Evolutionary conservation across 2,113 vertebrate species (phyloP), one percentile per base, ranked within the genome.

Genomic region (Nothobranchius kuhntae): DNA sequence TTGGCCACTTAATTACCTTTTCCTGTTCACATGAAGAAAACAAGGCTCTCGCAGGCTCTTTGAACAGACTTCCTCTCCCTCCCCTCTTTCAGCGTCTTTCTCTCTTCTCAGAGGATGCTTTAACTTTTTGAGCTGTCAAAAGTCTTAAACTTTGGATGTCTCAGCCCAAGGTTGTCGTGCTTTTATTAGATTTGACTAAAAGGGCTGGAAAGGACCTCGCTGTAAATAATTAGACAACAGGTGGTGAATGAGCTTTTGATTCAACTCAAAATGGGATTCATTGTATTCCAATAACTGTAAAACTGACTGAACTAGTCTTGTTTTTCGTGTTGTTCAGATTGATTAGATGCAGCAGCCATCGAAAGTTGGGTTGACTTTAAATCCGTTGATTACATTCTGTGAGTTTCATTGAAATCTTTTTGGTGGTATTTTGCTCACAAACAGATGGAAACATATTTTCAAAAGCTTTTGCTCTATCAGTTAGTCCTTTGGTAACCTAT

Each of bases 21-120:
- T 91, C 87, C 86, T 90, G 87, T 83, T 89, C 84, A 78, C 80
- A 89, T 75, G 86, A 88, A 87, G 88, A 90, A 92, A 93, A 90
- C 87, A 90, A 89, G 86, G 54, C 81, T 65, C 83, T 78, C 88
- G 85, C 83, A 86, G 80, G 89, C 67, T 89, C 89, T 92, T 92
- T 91, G 80, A 87, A 89, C 83, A 90, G 84, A 83, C 73, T 83
- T 61, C 57, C 62, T 48, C 72, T 4, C 35, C 44, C 59, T 48
- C 47, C 63, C 70, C 53, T 52, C 54, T 61, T 38, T 57, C 60
- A 50, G 61, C 70, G 35, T 68, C 72, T 66, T 71, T 66, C 57
- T 52, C 61, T 62, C 48, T 30, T 48, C 56, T 67, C 12, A 50
- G 24, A 24, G 40, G 52, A 71, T 75, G 59, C 70, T 26, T 71